Evolutionary conservation across 1,140 invertebrate genomes (phyloP), one percentile per base, ranked within the genome.

Genomic region (Tetragonula clypearis): DNA sequence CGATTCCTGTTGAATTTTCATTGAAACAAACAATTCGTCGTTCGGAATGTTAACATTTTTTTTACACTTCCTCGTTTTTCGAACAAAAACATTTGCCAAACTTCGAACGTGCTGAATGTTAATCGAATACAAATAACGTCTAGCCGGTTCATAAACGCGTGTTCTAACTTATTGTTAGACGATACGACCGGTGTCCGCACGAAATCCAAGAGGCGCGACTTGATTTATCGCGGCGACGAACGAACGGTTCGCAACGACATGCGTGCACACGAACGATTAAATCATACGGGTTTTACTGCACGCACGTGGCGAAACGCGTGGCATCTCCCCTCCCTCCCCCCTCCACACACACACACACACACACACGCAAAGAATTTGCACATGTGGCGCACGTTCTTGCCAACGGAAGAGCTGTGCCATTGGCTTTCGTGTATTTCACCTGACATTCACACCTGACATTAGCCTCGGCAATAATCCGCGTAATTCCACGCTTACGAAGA

Each of bases 391-490:
- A 49, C 41, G 58, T 56, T n/a, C n/a, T 74, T 65, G 19, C 8
- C 26, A 49, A 49, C 26, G 71, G 65, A 79, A 89, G 83, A 79
- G 65, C 55, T 35, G 58, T 78, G 74, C 71, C 81, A 90, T 89
- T 87, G 85, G 76, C 76, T 85, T 84, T 90, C 73, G 30, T 55
- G 55, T 41, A 71, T 77, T 82, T 35, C n/a, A 55, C 69, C 60
- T 87, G 87, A 90, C 88, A 87, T 90, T 90, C 87, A 80, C 79
- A 82, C 60, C 82, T 89, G 85, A 89, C 88, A 89, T 90, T 89
- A 88, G 60, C 76, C 74, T 69, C 62, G 71, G 56, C 86, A 73
- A 86, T 86, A 74, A 74, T 69, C 71, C 71, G n/a, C 30, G 77
- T 75, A 62, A 80, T 84, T 84, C 72, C 65, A 62, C n/a, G 62